These are phyloP conservation scores for Peromyscus maniculatus DNA, from an alignment of 2,113 vertebrate species.

Conservation along the genomic window DNA sequence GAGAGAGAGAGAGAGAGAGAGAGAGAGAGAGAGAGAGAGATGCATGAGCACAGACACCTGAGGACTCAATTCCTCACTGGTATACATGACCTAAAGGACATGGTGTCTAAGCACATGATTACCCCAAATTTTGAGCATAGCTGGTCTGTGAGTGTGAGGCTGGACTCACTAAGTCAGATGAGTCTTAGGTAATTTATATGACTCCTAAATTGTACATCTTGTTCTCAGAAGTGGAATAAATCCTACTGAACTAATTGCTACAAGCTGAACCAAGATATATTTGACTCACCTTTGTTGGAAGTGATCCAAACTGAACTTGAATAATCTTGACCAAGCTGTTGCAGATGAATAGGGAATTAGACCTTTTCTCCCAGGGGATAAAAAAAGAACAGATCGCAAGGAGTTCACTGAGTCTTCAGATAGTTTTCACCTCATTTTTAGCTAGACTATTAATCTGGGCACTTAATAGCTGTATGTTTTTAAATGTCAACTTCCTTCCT, in stretches of 20 bases:
- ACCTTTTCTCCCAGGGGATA: background rate
- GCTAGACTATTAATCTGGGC: background rate
- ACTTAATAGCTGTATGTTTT: background rate
- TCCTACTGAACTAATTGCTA: background rate
- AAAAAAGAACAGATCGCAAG: background rate
- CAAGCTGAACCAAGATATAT: background rate
- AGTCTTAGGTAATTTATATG: background rate
- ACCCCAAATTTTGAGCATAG: background rate
- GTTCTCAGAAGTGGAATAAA: background rate
- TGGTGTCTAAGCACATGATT: background rate
- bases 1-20: no score
- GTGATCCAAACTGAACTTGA: background rate
- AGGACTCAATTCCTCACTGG: background rate
- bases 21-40: no score
- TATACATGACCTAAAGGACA: background rate
- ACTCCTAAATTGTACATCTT: background rate
- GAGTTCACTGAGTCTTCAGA: background rate
- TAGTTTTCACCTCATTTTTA: background rate
- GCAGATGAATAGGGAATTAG: background rate
- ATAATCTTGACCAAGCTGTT: background rate
- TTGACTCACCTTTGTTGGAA: background rate
- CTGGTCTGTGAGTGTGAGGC: fast-evolving
- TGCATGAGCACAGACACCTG: background rate
- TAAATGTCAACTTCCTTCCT: background rate
- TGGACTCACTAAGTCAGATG: background rate